phyloP scores from a whole-genome alignment of 2,797 vertebrate genomes.

The Apodemus agrarius region DNA sequence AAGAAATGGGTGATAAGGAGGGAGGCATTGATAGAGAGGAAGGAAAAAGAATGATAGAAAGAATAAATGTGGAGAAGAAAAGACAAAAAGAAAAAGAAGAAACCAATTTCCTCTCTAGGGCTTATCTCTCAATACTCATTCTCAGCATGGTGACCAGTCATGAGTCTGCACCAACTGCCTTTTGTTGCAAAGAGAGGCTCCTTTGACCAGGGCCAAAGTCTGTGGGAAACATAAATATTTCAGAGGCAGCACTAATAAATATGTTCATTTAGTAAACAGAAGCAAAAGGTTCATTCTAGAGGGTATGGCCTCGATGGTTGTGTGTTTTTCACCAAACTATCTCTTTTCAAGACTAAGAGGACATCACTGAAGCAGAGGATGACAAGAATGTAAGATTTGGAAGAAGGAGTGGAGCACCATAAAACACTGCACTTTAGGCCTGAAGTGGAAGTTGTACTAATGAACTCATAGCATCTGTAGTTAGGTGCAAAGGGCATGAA shows the following conservation, averaged over 20 bases:
- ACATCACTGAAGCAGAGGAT: not conserved
- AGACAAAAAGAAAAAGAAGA: not conserved
- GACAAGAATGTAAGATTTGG: not conserved
- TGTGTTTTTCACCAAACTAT: not conserved
- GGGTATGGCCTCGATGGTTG: not conserved
- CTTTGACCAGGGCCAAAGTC: not conserved
- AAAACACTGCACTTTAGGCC: not conserved
- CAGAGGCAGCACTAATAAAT: not conserved
- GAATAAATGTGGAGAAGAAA: not conserved
- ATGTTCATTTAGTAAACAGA: no score
- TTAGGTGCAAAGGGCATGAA: not conserved
- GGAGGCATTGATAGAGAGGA: not conserved
- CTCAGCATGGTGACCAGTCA: not conserved
- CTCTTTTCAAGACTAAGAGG: not conserved
- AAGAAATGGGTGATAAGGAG: not conserved
- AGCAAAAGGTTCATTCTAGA: not conserved
- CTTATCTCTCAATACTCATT: not conserved
- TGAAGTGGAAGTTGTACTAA: not conserved
- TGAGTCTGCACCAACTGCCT: not conserved
- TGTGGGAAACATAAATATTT: not conserved
- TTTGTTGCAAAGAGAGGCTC: not conserved
- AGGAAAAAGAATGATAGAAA: not conserved
- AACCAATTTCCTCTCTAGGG: not conserved
- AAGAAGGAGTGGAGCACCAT: not conserved
- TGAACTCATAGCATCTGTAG: not conserved